Base-by-base conservation (phyloP, 2,113 vertebrate genomes). In the Nannobrachium achirus region DNA sequence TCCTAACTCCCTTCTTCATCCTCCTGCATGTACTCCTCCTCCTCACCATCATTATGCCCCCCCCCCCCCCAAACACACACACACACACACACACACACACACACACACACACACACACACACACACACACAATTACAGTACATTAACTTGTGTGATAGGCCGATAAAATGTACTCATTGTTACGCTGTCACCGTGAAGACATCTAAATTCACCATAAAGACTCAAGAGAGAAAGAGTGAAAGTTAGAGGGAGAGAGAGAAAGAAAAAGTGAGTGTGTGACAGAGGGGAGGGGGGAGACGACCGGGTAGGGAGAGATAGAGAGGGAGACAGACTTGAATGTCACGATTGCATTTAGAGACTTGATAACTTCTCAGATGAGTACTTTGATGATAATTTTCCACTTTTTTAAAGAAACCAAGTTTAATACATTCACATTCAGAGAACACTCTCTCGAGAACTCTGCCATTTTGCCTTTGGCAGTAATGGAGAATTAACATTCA, bases 91-190 rank as follows among this genome's bases (percentile, higher is more conserved):
- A 53, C 51, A 19, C 50, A 52, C 50, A 19, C 50, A 45, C 44
- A 45, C 44, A 45, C 44, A 45, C 44, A 45, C 44, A 18, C 61
- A 46, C 51, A 63, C 41, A 42, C 41, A 7, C 6, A 42, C 41
- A 7, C 10, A 10, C 6, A 5, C 10, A 42, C 6, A 42, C 1
- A 42, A 5, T 7, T 10, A 42, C 10, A 42, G 16, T 16, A 19
- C n/a, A n/a, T n/a, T n/a, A n/a, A n/a, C n/a, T n/a, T n/a, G n/a
- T n/a, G 50, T 45, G 70, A 52, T 48, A 60, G 44, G 67, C 16
- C 41, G 60, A 40, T 48, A 33, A 46, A 38, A 63, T 60, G 33
- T 65, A 63, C 64, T 78, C 49, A 65, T 78, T 68, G 20, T n/a
- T 16, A 67, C 59, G 13, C 70, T 8, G 51, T 50, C 58, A 59